These are phyloP conservation scores for Aurelia coerulea DNA, from an alignment of 30 jellyfish, hydroid and myxozoan species.

Conservation along the genomic window DNA sequence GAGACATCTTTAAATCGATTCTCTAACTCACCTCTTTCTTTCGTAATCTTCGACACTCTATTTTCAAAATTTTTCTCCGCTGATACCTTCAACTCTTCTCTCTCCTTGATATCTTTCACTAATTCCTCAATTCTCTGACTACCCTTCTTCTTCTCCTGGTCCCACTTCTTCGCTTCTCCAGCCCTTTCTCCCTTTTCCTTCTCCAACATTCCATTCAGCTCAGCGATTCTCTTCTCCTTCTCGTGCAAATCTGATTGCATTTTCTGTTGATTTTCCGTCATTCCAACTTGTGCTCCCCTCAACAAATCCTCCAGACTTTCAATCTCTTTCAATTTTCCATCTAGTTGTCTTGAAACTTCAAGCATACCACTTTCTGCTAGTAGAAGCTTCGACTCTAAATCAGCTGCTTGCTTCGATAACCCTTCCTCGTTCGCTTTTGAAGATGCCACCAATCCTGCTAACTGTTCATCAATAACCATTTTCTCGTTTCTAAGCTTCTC, in stretches of 20 bases:
- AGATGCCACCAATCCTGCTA: slow-evolving; percentile 1
- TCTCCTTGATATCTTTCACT: slow-evolving; percentile 6
- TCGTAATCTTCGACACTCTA: not conserved
- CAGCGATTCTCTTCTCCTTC: slow-evolving; percentile 19
- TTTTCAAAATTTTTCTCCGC: not conserved
- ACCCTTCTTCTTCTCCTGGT: not conserved
- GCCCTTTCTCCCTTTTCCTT: slow-evolving; percentile 45
- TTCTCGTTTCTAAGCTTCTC: slow-evolving; percentile 42
- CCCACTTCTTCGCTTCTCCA: slow-evolving; percentile 18
- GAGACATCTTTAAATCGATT: slow-evolving; percentile 7
- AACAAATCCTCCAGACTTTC: slow-evolving; percentile 46
- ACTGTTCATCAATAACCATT: not conserved
- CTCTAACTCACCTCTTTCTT: slow-evolving; percentile 9
- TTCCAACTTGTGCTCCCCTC: slow-evolving; percentile 42
- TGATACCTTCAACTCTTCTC: not conserved
- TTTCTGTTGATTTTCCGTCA: slow-evolving; percentile 23
- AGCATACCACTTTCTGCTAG: slow-evolving; percentile 26
- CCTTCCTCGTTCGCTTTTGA: slow-evolving; percentile 28
- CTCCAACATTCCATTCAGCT: slow-evolving; percentile 18
- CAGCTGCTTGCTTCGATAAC: slow-evolving; percentile 19
- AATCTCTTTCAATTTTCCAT: slow-evolving; percentile 45
- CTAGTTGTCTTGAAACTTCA: slow-evolving; percentile 48
- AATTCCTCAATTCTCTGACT: slow-evolving; percentile 1
- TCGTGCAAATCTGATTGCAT: slow-evolving; percentile 35
- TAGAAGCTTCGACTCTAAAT: slow-evolving; percentile 3